Base-by-base conservation (phyloP, 2,797 vertebrate genomes). In the Glossophaga mutica region DNA sequence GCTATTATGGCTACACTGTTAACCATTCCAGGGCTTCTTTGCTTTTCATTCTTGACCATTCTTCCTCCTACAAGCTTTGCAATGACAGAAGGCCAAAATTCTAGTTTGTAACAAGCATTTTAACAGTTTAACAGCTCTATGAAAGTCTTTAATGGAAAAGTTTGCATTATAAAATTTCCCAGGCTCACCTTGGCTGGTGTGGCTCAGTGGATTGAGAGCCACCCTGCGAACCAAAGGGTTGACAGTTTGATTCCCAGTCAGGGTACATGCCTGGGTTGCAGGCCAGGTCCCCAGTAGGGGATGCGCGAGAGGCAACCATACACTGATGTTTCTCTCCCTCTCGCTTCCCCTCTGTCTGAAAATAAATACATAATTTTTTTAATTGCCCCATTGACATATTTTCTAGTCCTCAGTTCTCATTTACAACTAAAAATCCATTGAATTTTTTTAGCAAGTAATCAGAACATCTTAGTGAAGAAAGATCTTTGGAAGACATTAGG, bases 361-460 rank as follows among this genome's bases (percentile, higher is more conserved):
- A 59, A 29, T 59, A 59, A 59, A 59, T 59, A 59, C 2, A 59
- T 29, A 59, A 9, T 59, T 59, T 26, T 57, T 57, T 57, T 11
- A 26, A 59, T 59, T 29, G 57, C 57, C 57, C 57, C 29, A 59
- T 46, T 97, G 83, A 70, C 96, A 97, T 29, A 97, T 89, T 94
- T 90, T 96, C 50, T 87, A 94, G 26, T 97, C 71, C 57, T 96
- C n/a, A 94, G 92, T 94, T 97, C 73, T 97, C 81, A 97, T 91
- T 98, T 97, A 94, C 76, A 97, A 90, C 44, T 95, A 94, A 95
- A 98, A 98, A 97, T 81, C 88, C 73, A 96, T 6, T 95, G 81
- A 87, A 93, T 87, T 90, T 97, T 90, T 48, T 96, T 95, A 91
- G 55, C 0, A 32, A 90, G 52, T 74, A 94, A 95, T 62, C 67